Percentiles rank a stretch among this genome's conserved stretches.
These are phyloP conservation scores for Whitmania pigra DNA, from an alignment of 1,140 invertebrate species.

Conservation along the genomic window DNA sequence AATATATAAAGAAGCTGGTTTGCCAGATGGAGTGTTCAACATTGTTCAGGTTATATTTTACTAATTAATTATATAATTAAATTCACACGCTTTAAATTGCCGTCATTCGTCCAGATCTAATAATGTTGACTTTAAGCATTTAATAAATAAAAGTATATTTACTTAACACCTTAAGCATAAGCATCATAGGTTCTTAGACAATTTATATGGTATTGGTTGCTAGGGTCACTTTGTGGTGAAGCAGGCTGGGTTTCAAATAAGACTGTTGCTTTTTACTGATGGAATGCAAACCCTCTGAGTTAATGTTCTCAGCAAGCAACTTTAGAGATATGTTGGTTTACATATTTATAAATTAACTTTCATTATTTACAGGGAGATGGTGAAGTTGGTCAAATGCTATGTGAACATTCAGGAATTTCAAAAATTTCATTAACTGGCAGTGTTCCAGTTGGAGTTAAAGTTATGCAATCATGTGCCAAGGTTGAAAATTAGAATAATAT, in stretches of 20 bases:
- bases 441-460: conserved; percentile 43
- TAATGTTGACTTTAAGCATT: neutral
- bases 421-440: conserved; percentile 51
- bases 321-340: too few relatives aligned
- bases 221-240: neutral
- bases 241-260: too few relatives aligned
- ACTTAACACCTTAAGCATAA: neutral
- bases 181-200: neutral
- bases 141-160: neutral
- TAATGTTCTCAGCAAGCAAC: too few relatives aligned
- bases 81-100: too few relatives aligned
- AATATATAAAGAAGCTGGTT: conserved; percentile 45
- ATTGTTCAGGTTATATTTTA: conserved; percentile 46
- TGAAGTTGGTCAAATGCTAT: conserved; percentile 43
- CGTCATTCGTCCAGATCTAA: neutral
- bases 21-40: conserved; percentile 48
- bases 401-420: conserved; percentile 42
- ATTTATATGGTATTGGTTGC: neutral
- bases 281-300: too few relatives aligned
- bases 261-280: too few relatives aligned
- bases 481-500: conserved; percentile 25
- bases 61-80: too few relatives aligned
- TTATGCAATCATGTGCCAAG: conserved; percentile 44
- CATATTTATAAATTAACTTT: neutral
- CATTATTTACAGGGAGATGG: conserved; percentile 40